These are phyloP conservation scores for Pedicia rivosa DNA, from an alignment of 2,888 invertebrate species.

Conservation along the genomic window DNA sequence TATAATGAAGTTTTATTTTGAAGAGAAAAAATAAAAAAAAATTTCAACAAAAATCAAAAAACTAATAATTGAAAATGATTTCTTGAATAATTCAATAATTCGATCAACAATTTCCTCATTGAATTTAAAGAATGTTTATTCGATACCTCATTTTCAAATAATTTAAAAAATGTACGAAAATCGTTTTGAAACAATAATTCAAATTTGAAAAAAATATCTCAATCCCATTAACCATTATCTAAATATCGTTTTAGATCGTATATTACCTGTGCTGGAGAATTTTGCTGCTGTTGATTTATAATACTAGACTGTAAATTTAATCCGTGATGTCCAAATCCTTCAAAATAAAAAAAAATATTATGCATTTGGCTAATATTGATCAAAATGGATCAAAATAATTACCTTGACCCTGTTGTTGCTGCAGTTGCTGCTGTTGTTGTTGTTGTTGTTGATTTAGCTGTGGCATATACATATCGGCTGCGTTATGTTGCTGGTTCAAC, in stretches of 20 bases:
- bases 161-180: too few relatives aligned
- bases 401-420: background rate
- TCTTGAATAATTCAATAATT: too few relatives aligned
- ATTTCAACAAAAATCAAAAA: background rate
- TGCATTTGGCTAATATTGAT: too few relatives aligned
- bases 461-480: slow-evolving; percentile 24
- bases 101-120: too few relatives aligned
- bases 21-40: slow-evolving; percentile 8
- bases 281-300: slow-evolving; percentile 22
- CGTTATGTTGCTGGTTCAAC: slow-evolving; percentile 17
- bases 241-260: background rate
- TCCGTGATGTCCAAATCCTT: slow-evolving; percentile 23
- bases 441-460: slow-evolving; percentile 23
- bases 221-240: background rate
- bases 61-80: too few relatives aligned
- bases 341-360: slow-evolving; percentile 2
- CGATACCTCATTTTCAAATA: too few relatives aligned
- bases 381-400: too few relatives aligned
- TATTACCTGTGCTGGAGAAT: slow-evolving; percentile 25
- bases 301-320: slow-evolving; percentile 24
- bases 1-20: background rate
- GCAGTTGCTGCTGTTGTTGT: too few relatives aligned
- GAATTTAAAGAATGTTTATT: too few relatives aligned
- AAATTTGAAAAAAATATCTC: too few relatives aligned
- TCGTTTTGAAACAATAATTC: too few relatives aligned